A percentile compares a stretch with the other conserved stretches of the same genome.
Conservation (phyloP, 92 coral and sea anemone species). For the Chrysogorgia sp. region DNA sequence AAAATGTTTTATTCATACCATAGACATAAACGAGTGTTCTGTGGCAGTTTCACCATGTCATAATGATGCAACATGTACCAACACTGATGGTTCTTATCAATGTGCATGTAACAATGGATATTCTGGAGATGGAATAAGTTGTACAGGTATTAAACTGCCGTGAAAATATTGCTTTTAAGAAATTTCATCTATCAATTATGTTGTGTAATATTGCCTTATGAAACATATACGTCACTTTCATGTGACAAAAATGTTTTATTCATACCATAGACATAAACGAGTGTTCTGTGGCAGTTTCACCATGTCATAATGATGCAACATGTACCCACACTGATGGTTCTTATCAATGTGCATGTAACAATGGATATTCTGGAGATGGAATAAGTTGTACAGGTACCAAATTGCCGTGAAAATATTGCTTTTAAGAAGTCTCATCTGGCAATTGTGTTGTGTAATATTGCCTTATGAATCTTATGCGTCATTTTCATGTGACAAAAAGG, state of each 20-base stretch:
- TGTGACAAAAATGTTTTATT: neutral
- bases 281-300: slow-evolving; percentile 28
- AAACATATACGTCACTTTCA: too few relatives aligned
- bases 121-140: slow-evolving; percentile 54
- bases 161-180: neutral
- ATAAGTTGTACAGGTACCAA: slow-evolving; percentile 27
- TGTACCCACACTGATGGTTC: slow-evolving; percentile 38
- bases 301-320: slow-evolving; percentile 27
- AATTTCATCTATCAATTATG: too few relatives aligned
- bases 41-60: neutral
- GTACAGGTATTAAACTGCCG: slow-evolving; percentile 26
- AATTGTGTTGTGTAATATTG: neutral
- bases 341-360: slow-evolving; percentile 46
- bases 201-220: neutral
- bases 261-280: slow-evolving; percentile 39
- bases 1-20: neutral
- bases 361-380: slow-evolving; percentile 60
- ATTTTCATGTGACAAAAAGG: neutral
- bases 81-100: slow-evolving; percentile 56
- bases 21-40: neutral
- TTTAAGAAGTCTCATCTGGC: too few relatives aligned
- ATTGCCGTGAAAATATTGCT: too few relatives aligned
- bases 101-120: slow-evolving; percentile 56
- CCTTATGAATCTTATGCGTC: too few relatives aligned
- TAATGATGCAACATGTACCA: slow-evolving; percentile 45